Evolutionary conservation across 2,797 vertebrate species (phyloP).

Genomic region (Dendrocincla fuliginosa): DNA sequence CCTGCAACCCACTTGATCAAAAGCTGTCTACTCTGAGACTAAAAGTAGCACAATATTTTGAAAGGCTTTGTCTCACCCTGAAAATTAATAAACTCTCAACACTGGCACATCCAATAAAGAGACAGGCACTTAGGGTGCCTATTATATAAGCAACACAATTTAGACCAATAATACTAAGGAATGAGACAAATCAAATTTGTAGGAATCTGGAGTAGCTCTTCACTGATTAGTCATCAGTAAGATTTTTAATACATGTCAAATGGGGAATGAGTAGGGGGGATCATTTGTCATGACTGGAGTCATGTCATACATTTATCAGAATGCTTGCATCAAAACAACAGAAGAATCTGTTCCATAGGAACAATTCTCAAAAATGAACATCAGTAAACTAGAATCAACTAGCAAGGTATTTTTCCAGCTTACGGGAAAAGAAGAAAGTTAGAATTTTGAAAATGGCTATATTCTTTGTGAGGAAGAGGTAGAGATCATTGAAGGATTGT

Average conservation of each 20-base stretch:
- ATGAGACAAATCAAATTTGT: background rate
- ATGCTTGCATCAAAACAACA: background rate
- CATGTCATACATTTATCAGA: background rate
- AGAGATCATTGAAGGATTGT: background rate
- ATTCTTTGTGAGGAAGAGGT: background rate
- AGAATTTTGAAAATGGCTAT: background rate
- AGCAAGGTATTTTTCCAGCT: background rate
- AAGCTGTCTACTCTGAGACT: background rate
- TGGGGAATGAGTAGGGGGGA: background rate
- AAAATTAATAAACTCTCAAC: background rate
- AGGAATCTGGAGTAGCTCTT: background rate
- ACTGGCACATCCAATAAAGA: background rate
- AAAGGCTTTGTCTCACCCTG: background rate
- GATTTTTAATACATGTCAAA: background rate
- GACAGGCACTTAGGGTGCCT: background rate
- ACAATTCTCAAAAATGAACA: background rate
- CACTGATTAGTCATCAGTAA: background rate
- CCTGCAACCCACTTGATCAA: background rate
- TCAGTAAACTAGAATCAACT: background rate
- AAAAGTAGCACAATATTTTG: background rate
- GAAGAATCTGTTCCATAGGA: background rate
- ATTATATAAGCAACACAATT: background rate
- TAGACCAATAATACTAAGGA: background rate
- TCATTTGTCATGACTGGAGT: background rate
- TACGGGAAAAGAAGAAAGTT: background rate